Evolutionary conservation across 1,140 invertebrate species (phyloP).

Genomic region (Formica selysi): DNA sequence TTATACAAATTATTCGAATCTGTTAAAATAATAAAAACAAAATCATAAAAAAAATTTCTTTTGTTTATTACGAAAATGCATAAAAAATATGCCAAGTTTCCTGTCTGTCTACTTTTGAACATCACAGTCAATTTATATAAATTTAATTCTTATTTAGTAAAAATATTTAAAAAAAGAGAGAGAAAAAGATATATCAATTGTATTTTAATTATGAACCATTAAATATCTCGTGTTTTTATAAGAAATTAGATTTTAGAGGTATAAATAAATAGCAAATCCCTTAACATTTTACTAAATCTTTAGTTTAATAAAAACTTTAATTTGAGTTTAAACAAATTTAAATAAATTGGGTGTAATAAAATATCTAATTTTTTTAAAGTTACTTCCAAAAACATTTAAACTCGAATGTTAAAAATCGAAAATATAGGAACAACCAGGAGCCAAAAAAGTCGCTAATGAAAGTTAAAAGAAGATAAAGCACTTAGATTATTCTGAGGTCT

Average conservation of each 20-base stretch:
- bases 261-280: background rate
- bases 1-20: background rate
- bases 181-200: background rate
- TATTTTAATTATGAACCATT: background rate
- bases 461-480: background rate
- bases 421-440: background rate
- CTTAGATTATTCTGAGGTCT: background rate
- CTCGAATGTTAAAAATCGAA: background rate
- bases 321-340: background rate
- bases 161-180: background rate
- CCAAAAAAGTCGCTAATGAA: background rate
- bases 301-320: background rate
- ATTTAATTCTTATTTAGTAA: background rate
- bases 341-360: constrained; percentile 1
- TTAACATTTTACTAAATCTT: background rate
- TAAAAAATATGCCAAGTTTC: background rate
- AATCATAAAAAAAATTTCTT: background rate
- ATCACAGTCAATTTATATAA: background rate
- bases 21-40: background rate
- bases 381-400: background rate
- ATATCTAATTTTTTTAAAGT: background rate
- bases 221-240: background rate
- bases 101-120: background rate
- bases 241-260: background rate
- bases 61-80: background rate